Percentiles rank a stretch among this genome's conserved stretches.
Evolutionary conservation across 2,113 vertebrate genomes (phyloP).

Genomic region (Aepyceros melampus): DNA sequence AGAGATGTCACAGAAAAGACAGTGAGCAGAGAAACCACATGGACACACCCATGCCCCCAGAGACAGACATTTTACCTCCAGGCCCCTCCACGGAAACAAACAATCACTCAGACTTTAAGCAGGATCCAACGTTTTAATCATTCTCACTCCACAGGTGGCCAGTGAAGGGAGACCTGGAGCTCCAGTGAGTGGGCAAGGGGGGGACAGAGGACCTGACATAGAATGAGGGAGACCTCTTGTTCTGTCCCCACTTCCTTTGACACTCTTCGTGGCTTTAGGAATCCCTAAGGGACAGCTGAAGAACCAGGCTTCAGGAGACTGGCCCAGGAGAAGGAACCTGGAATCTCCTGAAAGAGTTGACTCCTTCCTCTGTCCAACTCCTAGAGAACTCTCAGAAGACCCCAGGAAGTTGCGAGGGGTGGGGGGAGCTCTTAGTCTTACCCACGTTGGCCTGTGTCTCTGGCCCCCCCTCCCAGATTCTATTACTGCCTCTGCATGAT

Average conservation of each 20-base stretch:
- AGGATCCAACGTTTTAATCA: constrained; percentile 41
- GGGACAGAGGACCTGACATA: not conserved
- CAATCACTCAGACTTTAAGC: not conserved
- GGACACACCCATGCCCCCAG: accelerated
- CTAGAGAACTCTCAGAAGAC: not conserved
- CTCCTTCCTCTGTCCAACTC: not conserved
- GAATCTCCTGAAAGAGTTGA: not conserved
- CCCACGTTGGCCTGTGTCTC: accelerated
- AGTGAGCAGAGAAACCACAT: not conserved
- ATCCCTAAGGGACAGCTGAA: not conserved
- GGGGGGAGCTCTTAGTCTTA: not conserved
- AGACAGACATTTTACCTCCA: not conserved
- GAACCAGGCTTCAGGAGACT: not conserved
- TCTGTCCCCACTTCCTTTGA: not conserved
- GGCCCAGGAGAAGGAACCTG: too few species aligned
- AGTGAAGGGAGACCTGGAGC: not conserved
- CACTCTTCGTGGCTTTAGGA: not conserved
- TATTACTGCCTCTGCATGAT: not conserved
- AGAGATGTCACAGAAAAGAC: not conserved
- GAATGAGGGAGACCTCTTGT: not conserved
- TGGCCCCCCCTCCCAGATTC: too few species aligned
- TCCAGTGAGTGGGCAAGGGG: not conserved
- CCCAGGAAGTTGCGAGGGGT: not conserved
- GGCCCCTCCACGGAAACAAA: not conserved
- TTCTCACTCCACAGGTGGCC: not conserved